Evolutionary conservation across 2,888 invertebrate species (phyloP).

Genomic region (Ophion ellenae): DNA sequence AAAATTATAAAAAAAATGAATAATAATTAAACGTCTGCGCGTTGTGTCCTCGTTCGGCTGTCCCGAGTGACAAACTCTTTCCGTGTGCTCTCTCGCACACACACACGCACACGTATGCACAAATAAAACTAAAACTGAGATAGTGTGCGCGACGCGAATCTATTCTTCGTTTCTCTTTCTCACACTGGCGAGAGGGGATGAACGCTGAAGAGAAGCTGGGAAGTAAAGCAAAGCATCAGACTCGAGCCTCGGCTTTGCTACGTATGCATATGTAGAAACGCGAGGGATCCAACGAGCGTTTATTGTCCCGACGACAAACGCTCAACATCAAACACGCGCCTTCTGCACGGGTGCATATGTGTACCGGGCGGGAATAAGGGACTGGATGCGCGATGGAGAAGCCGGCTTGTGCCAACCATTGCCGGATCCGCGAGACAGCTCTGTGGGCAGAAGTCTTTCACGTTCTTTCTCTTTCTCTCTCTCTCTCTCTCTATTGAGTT

Average conservation of each 20-base stretch:
- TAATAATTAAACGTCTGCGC: too few species aligned
- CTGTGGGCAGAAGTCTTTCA: conserved; percentile 10
- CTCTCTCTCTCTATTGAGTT: neutral
- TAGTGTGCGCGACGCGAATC: conserved; percentile 22
- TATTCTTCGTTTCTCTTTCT: neutral
- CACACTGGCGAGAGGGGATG: neutral
- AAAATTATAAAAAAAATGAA: too few species aligned
- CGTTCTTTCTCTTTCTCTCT: neutral
- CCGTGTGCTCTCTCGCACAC: conserved; percentile 5
- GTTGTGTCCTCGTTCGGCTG: conserved; percentile 30
- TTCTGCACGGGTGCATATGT: conserved; percentile 38
- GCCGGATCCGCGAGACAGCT: conserved; percentile 34
- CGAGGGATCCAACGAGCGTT: conserved; percentile 58
- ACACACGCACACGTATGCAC: neutral
- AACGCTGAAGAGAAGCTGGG: conserved; percentile 36
- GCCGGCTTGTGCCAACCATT: conserved; percentile 42
- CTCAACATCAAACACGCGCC: conserved; percentile 66
- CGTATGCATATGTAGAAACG: conserved; percentile 18
- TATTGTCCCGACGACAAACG: conserved; percentile 67
- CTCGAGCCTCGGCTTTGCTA: conserved; percentile 28
- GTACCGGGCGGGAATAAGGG: neutral
- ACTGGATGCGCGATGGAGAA: conserved; percentile 5
- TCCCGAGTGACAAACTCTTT: conserved; percentile 52
- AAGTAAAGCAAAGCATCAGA: conserved; percentile 39
- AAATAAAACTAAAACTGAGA: neutral